Percentiles rank a stretch among this genome's conserved stretches.
These are phyloP conservation scores for Aleadryas rufinucha DNA, from an alignment of 2,113 vertebrate species.

Conservation along the genomic window DNA sequence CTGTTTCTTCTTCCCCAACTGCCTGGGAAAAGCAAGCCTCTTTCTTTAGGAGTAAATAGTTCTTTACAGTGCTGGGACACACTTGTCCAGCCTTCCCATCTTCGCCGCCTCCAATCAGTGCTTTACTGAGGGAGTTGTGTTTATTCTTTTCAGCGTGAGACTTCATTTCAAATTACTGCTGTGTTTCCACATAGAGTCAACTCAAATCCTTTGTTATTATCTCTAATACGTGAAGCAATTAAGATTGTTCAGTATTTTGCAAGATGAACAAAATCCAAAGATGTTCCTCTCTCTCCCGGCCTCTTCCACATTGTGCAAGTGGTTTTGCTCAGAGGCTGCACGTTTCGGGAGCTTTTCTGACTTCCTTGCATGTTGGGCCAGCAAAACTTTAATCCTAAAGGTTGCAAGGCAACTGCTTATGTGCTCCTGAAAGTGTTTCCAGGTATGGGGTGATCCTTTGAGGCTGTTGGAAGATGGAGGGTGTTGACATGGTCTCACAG, in stretches of 20 bases:
- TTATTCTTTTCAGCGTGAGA: background rate
- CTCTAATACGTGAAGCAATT: background rate
- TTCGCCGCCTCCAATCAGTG: background rate
- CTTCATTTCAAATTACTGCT: background rate
- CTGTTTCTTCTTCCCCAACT: background rate
- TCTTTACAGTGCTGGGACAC: background rate
- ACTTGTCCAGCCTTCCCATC: background rate
- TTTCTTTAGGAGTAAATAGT: background rate
- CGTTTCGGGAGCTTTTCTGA: background rate
- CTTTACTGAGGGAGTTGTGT: background rate
- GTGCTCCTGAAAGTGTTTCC: background rate
- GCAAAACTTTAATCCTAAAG: background rate
- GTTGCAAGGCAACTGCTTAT: background rate
- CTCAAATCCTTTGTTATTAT: background rate
- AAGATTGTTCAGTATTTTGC: background rate
- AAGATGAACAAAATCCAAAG: background rate
- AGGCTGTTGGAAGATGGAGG: background rate
- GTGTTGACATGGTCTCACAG: background rate
- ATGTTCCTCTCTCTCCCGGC: background rate
- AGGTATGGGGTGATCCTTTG: background rate
- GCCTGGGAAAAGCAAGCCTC: background rate
- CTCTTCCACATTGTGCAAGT: background rate
- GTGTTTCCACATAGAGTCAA: background rate
- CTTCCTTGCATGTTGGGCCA: background rate
- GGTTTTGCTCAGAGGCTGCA: background rate